phyloP scores from a whole-genome alignment of 2,113 vertebrate genomes.

The Gavia stellata region DNA sequence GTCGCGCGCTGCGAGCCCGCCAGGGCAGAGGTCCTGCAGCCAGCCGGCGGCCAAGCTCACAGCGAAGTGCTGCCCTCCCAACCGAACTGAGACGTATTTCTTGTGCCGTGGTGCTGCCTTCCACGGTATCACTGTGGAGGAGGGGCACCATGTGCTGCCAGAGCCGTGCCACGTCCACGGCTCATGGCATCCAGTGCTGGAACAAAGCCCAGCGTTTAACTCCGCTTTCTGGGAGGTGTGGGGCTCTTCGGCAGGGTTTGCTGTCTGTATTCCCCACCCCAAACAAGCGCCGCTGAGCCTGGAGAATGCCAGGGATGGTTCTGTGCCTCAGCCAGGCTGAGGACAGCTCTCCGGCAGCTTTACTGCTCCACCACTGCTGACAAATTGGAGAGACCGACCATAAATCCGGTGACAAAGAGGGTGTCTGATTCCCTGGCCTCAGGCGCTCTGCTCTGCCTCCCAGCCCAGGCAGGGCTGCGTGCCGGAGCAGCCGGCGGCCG shows the following conservation, averaged over 20 bases:
- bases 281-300: fast-evolving
- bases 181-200: fast-evolving
- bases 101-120: not conserved
- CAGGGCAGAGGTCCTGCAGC: not conserved
- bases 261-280: not conserved
- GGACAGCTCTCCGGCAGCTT: not conserved
- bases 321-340: not conserved
- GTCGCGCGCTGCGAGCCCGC: fast-evolving
- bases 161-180: not conserved
- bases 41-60: not conserved
- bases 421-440: fast-evolving
- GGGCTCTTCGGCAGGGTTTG: not conserved
- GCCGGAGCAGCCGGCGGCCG: not conserved
- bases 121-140: fast-evolving
- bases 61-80: fast-evolving
- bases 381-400: fast-evolving
- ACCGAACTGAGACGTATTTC: fast-evolving
- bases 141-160: not conserved
- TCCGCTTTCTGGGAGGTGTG: not conserved
- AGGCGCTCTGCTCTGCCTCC: not conserved
- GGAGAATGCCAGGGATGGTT: not conserved
- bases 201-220: not conserved
- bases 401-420: not conserved
- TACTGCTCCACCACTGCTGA: not conserved
- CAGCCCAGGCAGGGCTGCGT: not conserved